Percentiles rank a stretch among this genome's conserved stretches.
phyloP scores from a whole-genome alignment of 2,113 vertebrate genomes.

The Lipotes vexillifer region DNA sequence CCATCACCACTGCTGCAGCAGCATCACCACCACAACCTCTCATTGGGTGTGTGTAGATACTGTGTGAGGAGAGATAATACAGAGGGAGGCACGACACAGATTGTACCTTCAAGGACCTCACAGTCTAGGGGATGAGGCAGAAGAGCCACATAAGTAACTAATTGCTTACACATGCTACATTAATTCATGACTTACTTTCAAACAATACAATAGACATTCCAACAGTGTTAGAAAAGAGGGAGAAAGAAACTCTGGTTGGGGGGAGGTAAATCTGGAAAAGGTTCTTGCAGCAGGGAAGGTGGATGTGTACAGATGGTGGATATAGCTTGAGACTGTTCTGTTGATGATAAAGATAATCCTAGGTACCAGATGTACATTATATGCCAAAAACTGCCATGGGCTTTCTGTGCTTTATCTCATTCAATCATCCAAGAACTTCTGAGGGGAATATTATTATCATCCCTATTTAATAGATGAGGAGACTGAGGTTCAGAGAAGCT shows the following conservation, averaged over 20 bases:
- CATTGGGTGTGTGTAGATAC: neutral
- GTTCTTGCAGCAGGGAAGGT: neutral
- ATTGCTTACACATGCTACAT: slow-evolving; percentile 20
- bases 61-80: neutral
- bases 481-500: neutral
- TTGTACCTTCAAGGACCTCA: slow-evolving; percentile 3
- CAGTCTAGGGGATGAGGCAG: neutral
- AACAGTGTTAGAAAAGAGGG: neutral
- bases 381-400: neutral
- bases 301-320: neutral
- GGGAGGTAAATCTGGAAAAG: neutral
- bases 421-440: neutral
- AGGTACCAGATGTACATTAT: neutral
- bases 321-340: neutral
- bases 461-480: neutral
- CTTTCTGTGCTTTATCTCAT: neutral
- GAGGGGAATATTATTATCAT: neutral
- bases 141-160: neutral
- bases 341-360: neutral
- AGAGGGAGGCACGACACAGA: neutral
- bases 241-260: neutral
- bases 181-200: slow-evolving; percentile 29
- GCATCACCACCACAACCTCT: too few species aligned
- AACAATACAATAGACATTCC: neutral
- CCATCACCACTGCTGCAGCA: neutral